Conservation (phyloP, 2,888 invertebrate genomes). For the Eupeodes latifasciatus region DNA sequence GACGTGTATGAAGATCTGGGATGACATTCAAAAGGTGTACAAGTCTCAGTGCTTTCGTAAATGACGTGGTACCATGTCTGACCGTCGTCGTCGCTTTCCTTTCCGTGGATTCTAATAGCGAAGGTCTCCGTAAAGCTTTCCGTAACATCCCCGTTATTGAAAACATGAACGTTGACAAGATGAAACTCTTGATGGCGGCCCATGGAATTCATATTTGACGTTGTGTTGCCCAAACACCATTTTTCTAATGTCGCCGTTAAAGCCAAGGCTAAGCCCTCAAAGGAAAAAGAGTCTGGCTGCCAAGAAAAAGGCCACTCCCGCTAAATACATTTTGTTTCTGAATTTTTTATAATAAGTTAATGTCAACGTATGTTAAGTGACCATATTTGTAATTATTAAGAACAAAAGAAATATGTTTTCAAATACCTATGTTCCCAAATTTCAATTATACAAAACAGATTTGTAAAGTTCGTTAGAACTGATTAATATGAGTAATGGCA, state of each 20-base stretch:
- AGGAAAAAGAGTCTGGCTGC: conserved; percentile 82
- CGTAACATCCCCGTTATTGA: conserved; percentile 99
- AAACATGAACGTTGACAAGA: conserved; percentile 94
- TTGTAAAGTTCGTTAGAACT: too few relatives aligned
- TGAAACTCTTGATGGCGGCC: conserved; percentile 97
- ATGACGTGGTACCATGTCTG: conserved; percentile 99
- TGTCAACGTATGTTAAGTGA: too few relatives aligned
- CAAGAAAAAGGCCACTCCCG: conserved; percentile 79
- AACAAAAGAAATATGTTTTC: too few relatives aligned
- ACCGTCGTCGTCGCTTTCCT: conserved; percentile 97
- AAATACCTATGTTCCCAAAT: too few relatives aligned
- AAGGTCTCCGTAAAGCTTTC: conserved; percentile 97
- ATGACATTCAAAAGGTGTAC: conserved; percentile 98
- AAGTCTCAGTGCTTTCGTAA: conserved; percentile 98
- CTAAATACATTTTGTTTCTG: too few relatives aligned
- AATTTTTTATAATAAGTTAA: too few relatives aligned
- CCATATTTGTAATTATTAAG: too few relatives aligned
- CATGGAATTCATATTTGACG: conserved; percentile 99
- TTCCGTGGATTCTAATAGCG: conserved; percentile 96
- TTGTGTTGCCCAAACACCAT: conserved; percentile 83
- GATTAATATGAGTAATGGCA: too few relatives aligned
- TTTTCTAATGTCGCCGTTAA: conserved; percentile 83
- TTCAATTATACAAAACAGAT: too few relatives aligned
- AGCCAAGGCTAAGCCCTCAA: conserved; percentile 81
- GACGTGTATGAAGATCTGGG: conserved; percentile 97